Base-by-base conservation (phyloP, 2,888 invertebrate genomes). In the Scrobipalpa costella region DNA sequence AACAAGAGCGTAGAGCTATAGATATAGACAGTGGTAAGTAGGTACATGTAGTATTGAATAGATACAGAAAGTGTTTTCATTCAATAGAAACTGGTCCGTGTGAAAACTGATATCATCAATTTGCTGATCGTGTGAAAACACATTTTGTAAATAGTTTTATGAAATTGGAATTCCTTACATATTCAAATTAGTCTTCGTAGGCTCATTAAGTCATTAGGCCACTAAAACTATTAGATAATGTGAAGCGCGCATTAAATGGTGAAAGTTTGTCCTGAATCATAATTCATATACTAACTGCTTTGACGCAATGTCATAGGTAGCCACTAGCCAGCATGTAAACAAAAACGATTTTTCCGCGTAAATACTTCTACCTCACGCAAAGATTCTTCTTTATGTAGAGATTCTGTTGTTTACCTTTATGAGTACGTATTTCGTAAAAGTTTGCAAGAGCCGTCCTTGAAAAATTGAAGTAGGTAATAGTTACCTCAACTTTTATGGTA, bases 401-500 rank as follows among this genome's bases (percentile, higher is more conserved):
- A 40, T 13, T 15, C 8, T 44, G 5, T n/a, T 44, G 15, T 44
- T 15, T 5, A n/a, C 15, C n/a, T 15, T 15, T 15, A 15, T 15
- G 44, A 44, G n/a, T 44, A 6, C 44, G 57, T 57, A 47, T 38
- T 59, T 21, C 49, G 50, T 1, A 7, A 63, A 60, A 8, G 27
- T 27, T 19, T 33, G 40, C 27, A n/a, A 38, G 21, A 15, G 33
- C 19, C 9, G 59, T 33, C 63, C 63, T 59, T 63, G 59, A 21
- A 21, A 7, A 33, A 15, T 36, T 15, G 36, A 27, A 27, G 27
- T 27, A 27, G 27, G 27, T 44, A 47, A 47, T 34, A 33, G 52
- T 47, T 38, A 52, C 57, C 17, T 62, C 61, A 38, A 40, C 19
- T 58, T 7, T 49, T 55, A 63, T 61, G 59, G 61, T 38, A 63